These are phyloP conservation scores for Aldabrachelys gigantea DNA, from an alignment of 2,113 vertebrate species.

Conservation along the genomic window DNA sequence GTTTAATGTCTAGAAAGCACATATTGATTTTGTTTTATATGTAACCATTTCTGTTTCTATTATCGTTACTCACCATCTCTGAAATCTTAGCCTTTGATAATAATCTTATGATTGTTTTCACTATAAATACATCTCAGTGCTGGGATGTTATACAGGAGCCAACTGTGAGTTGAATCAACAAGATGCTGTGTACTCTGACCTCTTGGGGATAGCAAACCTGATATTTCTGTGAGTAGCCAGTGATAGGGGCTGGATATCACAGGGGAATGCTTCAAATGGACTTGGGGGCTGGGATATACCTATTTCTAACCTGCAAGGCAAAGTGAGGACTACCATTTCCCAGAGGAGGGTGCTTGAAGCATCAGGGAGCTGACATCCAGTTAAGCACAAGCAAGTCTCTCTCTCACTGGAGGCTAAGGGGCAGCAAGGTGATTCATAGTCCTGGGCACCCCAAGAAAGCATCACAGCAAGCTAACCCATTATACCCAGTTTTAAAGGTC, in stretches of 20 bases:
- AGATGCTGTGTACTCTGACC: not conserved
- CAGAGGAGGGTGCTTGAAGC: not conserved
- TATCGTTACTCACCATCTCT: not conserved
- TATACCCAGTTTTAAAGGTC: slow-evolving; percentile 27
- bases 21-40: not conserved
- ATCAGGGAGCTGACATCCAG: not conserved
- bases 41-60: not conserved
- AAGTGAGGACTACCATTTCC: not conserved
- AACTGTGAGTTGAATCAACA: not conserved
- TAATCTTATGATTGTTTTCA: not conserved
- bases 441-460: not conserved
- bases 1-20: not conserved
- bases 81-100: not conserved
- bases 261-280: not conserved
- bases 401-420: not conserved
- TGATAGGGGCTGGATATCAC: not conserved
- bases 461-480: not conserved
- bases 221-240: not conserved
- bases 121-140: not conserved
- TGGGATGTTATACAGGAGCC: not conserved
- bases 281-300: not conserved
- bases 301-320: not conserved
- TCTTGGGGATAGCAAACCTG: not conserved
- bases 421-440: not conserved
- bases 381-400: not conserved